Base-by-base conservation (phyloP, 2,888 invertebrate species). In the Dexiosoma caninum region DNA sequence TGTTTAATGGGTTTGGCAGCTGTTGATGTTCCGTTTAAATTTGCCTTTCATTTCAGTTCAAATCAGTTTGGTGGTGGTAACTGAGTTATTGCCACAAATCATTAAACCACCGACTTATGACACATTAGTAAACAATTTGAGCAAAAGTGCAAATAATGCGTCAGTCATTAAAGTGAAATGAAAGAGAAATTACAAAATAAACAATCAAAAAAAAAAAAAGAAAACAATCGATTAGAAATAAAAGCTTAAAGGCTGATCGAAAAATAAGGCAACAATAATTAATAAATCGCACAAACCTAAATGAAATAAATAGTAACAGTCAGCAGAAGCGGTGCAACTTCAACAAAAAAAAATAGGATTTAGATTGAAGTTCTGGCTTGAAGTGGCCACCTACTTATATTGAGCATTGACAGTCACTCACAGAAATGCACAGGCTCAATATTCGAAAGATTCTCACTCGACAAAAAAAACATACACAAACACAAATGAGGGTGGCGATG, bases 81-180 rank as follows among this genome's bases (percentile, higher is more conserved):
- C 32, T 19, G 35, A 19, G 7, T 62, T 57, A 37, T 71, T 76
- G 66, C 80, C 60, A 80, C 62, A 76, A 71, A 77, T 76, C 76
- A 81, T 77, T 77, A 77, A 64, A 44, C 85, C 59, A 64, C n/a
- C 59, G 51, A 86, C 84, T 86, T 87, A 87, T 87, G 87, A 87
- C 87, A 87, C 87, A 87, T 87, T 87, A 87, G 87, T 85, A 87
- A 87, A 87, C 87, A 87, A 86, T 86, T 87, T 86, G 70, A 85
- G 87, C 87, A 87, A 87, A 87, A 87, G 87, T 87, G 87, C 87
- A 87, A 87, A 87, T 86, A 87, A 86, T 86, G 87, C 85, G 85
- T 85, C 86, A 85, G 55, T 44, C 71, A 67, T 85, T 85, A 85
- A 87, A 86, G 87, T 87, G 87, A 87, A 88, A 87, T 85, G 87